Percentiles rank a stretch among this genome's conserved stretches.
Conservation (phyloP, 1,140 invertebrate species). For the Pentalonia nigronervosa region DNA sequence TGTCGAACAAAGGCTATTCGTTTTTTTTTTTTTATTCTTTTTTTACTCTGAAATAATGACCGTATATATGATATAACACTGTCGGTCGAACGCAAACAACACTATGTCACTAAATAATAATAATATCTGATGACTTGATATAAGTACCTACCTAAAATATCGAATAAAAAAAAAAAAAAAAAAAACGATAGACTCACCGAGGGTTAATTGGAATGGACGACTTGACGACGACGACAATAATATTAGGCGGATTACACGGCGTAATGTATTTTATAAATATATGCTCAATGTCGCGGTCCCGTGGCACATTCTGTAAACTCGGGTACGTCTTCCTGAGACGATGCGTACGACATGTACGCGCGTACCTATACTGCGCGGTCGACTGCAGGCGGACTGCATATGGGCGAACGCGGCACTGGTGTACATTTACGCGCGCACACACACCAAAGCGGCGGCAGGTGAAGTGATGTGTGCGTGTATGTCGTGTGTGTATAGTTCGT, state of each 20-base stretch:
- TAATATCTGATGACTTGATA: background rate
- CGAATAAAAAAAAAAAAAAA: background rate
- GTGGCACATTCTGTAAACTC: background rate
- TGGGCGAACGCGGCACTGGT: background rate
- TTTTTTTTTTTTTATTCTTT: background rate
- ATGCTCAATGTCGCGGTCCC: background rate
- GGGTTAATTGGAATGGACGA: background rate
- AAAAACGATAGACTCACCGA: background rate
- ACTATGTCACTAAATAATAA: background rate
- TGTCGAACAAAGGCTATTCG: background rate
- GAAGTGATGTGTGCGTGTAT: background rate
- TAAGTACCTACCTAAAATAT: background rate
- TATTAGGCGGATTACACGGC: background rate
- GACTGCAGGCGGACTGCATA: background rate
- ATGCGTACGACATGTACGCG: background rate
- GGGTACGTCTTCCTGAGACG: background rate
- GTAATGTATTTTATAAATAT: background rate
- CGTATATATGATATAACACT: background rate
- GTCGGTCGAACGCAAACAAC: background rate
- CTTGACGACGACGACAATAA: background rate
- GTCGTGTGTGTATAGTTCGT: background rate
- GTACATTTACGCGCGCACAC: background rate
- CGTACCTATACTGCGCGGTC: background rate
- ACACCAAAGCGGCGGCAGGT: constrained; percentile 23
- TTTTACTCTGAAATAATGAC: background rate